Base-by-base conservation (phyloP, 2,888 invertebrate species). In the Chrysomela aeneicollis region DNA sequence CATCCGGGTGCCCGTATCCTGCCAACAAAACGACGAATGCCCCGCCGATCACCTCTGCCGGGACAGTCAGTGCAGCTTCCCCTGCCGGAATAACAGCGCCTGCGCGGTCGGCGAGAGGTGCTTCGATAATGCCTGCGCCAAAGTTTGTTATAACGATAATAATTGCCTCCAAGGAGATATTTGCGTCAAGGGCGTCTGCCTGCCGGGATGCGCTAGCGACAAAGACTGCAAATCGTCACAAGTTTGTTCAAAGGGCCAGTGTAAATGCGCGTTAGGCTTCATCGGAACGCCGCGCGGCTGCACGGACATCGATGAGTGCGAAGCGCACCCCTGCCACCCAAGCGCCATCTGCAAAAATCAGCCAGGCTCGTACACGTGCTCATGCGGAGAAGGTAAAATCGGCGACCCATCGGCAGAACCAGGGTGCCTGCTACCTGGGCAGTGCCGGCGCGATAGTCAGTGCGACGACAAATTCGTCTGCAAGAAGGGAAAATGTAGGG, bases 151-250 rank as follows among this genome's bases (percentile, higher is more conserved):
- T 78, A 90, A 92, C 9, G 94, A 94, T 79, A 93, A 92, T 76
- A 96, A 95, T 78, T 96, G 96, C 76, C 85, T 95, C 74, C 91
- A 93, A 1, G 95, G 95, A 54, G 95, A 96, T 84, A 89, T 95
- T 64, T 95, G 96, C 74, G 88, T 89, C 67, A 84, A 85, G 69
- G 94, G 95, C 59, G 86, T 90, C 47, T 96, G 96, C 77, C 88
- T 91, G 76, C 87, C 90, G 1, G 96, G 96, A 5, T 96, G 96
- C 78, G 89, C 90, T 66, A 87, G 88, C 0, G 93, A 94, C 78
- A 86, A 89, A 1, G 95, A 95, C 76, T 95, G 95, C 77, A 87
- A 89, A 51, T 83, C 86, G 46, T 91, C 92, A 68, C 92, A 95
- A 82, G 83, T 90, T n/a, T 95, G 95, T 77, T 82, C 89, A 42